phyloP scores from a whole-genome alignment of 2,888 invertebrate species.

The Steinernema hermaphroditum region DNA sequence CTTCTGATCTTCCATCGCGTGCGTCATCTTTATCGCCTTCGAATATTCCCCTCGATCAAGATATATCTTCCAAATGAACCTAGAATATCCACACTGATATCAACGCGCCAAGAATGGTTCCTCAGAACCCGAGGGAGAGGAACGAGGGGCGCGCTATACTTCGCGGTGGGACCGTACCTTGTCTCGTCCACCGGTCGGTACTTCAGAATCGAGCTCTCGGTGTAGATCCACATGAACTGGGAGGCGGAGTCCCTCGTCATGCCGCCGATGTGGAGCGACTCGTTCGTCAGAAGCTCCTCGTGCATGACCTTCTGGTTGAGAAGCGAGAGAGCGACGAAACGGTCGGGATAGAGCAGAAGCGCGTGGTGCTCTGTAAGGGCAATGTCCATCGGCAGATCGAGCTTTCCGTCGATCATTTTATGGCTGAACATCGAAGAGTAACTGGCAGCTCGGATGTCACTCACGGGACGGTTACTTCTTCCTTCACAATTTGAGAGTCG shows the following conservation, averaged over 20 bases:
- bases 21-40: constrained; percentile 50
- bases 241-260: constrained; percentile 55
- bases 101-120: too few relatives aligned
- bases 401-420: constrained; percentile 55
- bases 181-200: constrained; percentile 63
- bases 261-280: constrained; percentile 43
- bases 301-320: constrained; percentile 55
- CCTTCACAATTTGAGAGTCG: constrained; percentile 35
- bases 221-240: constrained; percentile 58
- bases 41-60: constrained; percentile 59
- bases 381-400: constrained; percentile 58
- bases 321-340: constrained; percentile 58
- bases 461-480: constrained; percentile 32
- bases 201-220: constrained; percentile 50
- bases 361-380: constrained; percentile 61
- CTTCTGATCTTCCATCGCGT: constrained; percentile 47
- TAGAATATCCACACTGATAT: constrained; percentile 31
- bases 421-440: constrained; percentile 43
- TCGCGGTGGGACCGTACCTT: constrained; percentile 44
- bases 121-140: too few relatives aligned
- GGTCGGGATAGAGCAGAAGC: constrained; percentile 52
- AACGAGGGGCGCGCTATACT: too few relatives aligned
- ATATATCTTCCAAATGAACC: constrained; percentile 62
- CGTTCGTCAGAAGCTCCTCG: constrained; percentile 54
- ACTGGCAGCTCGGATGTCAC: neutral